These are phyloP conservation scores for Cettia cetti DNA, from an alignment of 2,113 vertebrate species.

Conservation along the genomic window DNA sequence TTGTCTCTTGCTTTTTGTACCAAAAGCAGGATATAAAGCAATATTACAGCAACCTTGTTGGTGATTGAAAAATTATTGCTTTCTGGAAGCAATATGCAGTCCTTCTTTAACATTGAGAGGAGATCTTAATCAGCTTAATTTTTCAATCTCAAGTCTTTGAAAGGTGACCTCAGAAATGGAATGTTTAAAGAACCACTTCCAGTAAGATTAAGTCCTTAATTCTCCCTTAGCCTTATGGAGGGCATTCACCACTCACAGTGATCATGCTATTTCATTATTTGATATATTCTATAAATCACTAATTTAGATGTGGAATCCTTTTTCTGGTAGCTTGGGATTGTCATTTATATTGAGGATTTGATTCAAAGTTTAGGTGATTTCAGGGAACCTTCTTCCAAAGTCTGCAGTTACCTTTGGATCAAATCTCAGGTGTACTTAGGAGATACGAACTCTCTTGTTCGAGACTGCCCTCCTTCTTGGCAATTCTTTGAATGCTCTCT, in stretches of 20 bases:
- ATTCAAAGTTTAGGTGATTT: not conserved
- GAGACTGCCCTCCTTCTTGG: accelerated
- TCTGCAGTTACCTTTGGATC: not conserved
- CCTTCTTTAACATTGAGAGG: not conserved
- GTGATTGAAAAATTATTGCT: not conserved
- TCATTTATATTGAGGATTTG: not conserved
- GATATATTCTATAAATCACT: not conserved
- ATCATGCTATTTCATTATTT: not conserved
- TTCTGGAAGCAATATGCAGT: not conserved
- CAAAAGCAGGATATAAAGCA: not conserved
- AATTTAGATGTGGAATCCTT: not conserved
- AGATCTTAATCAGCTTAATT: not conserved
- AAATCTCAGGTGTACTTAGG: not conserved
- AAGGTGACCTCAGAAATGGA: not conserved
- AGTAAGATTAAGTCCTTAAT: not conserved
- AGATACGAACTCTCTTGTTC: not conserved
- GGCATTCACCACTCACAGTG: not conserved
- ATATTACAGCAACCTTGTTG: not conserved
- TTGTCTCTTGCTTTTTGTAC: not conserved
- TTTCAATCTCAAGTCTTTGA: not conserved
- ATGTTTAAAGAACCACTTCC: not conserved
- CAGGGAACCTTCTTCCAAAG: not conserved
- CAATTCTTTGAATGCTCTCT: not conserved
- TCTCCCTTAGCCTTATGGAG: not conserved
- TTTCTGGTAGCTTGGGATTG: not conserved